Base-by-base conservation (phyloP, 2,797 vertebrate genomes). In the Sebastes baramenuke region DNA sequence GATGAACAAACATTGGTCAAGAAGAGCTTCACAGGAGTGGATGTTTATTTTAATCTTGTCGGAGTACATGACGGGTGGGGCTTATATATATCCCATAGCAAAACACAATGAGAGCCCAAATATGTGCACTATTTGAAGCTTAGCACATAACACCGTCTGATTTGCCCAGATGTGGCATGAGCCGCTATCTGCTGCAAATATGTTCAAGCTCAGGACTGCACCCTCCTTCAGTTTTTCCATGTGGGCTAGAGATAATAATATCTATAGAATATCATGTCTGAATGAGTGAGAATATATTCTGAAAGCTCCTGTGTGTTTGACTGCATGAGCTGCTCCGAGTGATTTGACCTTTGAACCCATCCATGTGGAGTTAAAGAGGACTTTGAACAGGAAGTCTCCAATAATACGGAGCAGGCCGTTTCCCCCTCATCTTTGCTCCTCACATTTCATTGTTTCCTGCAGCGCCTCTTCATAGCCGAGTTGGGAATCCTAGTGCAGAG, bases 401-500 rank as follows among this genome's bases (percentile, higher is more conserved):
- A 88, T 93, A 88, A 87, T 87, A 71, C 10, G 62, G 84, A 86
- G 82, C 77, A 79, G 85, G 79, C 68, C 64, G 42, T 89, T 92
- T 93, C 93, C 91, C 92, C 74, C 75, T 52, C 1, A 59, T 76
- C 62, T 76, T 71, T 32, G 62, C 90, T 90, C 52, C 88, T 92
- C 84, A 36, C 56, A 20, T 94, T 93, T 94, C 88, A 92, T 88
- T 79, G 82, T 88, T 92, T 93, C 87, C 92, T 94, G 81, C 55
- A 60, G 76, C 80, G 49, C 60, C 73, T 85, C 59, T 77, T 64
- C 60, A 16, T 1, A n/a, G 67, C 46, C 49, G 27, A 14, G 58
- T 69, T 56, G 9, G 38, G 24, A 36, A 29, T 67, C 60, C 25
- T 55, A 22, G 67, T 58, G 65, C 58, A 34, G 67, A 46, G 38